phyloP scores from a whole-genome alignment of 1,140 invertebrate species.

The Nephotettix cincticeps region DNA sequence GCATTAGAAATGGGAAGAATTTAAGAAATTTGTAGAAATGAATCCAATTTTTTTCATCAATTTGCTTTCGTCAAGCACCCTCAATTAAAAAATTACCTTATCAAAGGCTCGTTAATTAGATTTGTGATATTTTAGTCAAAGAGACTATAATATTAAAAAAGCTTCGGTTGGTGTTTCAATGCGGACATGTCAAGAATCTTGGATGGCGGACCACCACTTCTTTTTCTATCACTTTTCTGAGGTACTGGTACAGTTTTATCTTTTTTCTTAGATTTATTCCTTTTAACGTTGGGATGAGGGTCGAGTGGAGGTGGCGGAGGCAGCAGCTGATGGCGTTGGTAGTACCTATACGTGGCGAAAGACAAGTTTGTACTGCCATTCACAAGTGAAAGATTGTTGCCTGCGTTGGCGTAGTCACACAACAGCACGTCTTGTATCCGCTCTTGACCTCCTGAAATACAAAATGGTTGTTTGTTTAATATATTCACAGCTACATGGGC shows the following conservation, averaged over 20 bases:
- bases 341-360: slow-evolving; percentile 35
- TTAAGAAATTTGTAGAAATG: too few species aligned
- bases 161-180: slow-evolving; percentile 29
- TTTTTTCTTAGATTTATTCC: background rate
- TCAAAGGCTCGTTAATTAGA: too few species aligned
- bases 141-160: too few species aligned
- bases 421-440: slow-evolving; percentile 2
- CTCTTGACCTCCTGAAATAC: background rate
- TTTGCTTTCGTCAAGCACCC: too few species aligned
- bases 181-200: slow-evolving; percentile 30
- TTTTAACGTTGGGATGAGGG: background rate
- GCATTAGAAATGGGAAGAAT: too few species aligned
- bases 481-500: too few species aligned
- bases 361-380: slow-evolving; percentile 33
- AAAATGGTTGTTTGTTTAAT: too few species aligned
- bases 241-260: background rate
- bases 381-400: background rate
- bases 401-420: background rate
- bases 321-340: slow-evolving; percentile 37
- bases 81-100: too few species aligned
- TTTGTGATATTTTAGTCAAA: too few species aligned
- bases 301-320: background rate
- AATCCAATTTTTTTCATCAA: too few species aligned
- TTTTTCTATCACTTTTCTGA: slow-evolving; percentile 18
- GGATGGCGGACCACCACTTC: slow-evolving; percentile 21